Evolutionary conservation across 1,140 invertebrate species (phyloP).

Genomic region (Antheraea mylitta): DNA sequence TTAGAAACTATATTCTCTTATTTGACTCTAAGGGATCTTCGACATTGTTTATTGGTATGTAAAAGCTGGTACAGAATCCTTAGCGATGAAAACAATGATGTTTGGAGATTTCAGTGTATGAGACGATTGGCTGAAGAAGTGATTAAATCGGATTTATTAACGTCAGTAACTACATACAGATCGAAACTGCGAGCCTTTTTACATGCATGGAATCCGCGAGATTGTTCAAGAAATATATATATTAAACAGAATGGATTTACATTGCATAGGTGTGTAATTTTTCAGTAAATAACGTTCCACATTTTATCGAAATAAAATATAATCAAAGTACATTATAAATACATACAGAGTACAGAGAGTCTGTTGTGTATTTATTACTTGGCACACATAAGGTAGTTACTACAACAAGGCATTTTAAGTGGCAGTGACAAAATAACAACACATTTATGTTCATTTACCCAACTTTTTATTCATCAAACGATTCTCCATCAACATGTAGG

Average conservation of each 20-base stretch:
- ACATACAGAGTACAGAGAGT: too few relatives aligned
- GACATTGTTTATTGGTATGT: slow-evolving; percentile 95
- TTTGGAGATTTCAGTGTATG: slow-evolving; percentile 95
- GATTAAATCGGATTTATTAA: slow-evolving; percentile 94
- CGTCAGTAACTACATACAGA: slow-evolving; percentile 94
- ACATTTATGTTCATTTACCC: too few relatives aligned
- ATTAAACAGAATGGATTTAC: slow-evolving; percentile 99
- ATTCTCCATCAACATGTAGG: too few relatives aligned
- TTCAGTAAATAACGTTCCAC: not conserved
- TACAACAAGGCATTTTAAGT: too few relatives aligned
- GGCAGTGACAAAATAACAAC: too few relatives aligned
- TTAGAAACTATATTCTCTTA: slow-evolving; percentile 97
- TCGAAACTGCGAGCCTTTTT: slow-evolving; percentile 96
- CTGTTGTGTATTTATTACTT: too few relatives aligned
- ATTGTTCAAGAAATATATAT: slow-evolving; percentile 98
- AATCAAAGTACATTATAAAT: too few relatives aligned
- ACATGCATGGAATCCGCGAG: slow-evolving; percentile 98
- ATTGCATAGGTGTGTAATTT: slow-evolving; percentile 85
- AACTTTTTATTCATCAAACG: too few relatives aligned
- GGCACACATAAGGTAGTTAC: too few relatives aligned
- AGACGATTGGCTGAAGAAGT: slow-evolving; percentile 94
- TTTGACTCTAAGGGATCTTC: slow-evolving; percentile 91
- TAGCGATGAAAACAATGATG: slow-evolving; percentile 96
- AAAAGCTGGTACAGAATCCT: slow-evolving; percentile 95
- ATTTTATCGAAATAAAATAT: too few relatives aligned